phyloP scores from a whole-genome alignment of 1,140 invertebrate genomes.

The Drosophila carrolli region DNA sequence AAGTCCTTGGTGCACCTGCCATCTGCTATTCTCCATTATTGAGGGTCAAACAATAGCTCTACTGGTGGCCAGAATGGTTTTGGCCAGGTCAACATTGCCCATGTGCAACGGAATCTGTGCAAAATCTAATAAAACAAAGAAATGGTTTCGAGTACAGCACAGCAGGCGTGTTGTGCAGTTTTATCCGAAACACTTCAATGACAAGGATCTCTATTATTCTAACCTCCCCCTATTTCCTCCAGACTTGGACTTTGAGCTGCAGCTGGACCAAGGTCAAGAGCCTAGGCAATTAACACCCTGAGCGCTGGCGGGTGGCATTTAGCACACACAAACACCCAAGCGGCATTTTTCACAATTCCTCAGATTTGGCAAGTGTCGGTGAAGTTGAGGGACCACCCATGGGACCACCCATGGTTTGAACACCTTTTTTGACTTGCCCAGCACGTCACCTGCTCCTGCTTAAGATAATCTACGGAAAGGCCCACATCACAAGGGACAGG shows the following conservation, averaged over 20 bases:
- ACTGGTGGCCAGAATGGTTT: slow-evolving; percentile 43
- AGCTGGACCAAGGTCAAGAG: slow-evolving; percentile 54
- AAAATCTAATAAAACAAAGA: slow-evolving; percentile 46
- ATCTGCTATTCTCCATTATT: slow-evolving; percentile 4
- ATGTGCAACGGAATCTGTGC: slow-evolving; percentile 26
- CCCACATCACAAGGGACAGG: slow-evolving; percentile 25
- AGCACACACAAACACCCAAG: slow-evolving; percentile 27
- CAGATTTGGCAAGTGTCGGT: slow-evolving; percentile 61
- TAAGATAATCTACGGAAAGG: slow-evolving; percentile 16
- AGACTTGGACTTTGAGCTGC: neutral
- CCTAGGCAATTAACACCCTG: slow-evolving; percentile 59
- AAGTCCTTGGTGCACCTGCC: slow-evolving; percentile 57
- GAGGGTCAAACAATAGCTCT: slow-evolving; percentile 33
- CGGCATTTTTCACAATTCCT: slow-evolving; percentile 26
- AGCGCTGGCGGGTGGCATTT: slow-evolving; percentile 37
- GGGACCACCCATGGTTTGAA: slow-evolving; percentile 41
- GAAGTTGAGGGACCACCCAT: slow-evolving; percentile 55
- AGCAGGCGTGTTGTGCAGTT: slow-evolving; percentile 22
- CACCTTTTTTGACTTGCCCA: slow-evolving; percentile 27
- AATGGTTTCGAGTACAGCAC: slow-evolving; percentile 56
- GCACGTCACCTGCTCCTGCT: slow-evolving; percentile 25
- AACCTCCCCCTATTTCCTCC: slow-evolving; percentile 14
- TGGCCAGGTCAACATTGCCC: slow-evolving; percentile 20
- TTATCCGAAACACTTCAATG: slow-evolving; percentile 51
- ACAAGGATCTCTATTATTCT: slow-evolving; percentile 56